Conservation (phyloP, 2,797 vertebrate species). For the Syncerus caffer region DNA sequence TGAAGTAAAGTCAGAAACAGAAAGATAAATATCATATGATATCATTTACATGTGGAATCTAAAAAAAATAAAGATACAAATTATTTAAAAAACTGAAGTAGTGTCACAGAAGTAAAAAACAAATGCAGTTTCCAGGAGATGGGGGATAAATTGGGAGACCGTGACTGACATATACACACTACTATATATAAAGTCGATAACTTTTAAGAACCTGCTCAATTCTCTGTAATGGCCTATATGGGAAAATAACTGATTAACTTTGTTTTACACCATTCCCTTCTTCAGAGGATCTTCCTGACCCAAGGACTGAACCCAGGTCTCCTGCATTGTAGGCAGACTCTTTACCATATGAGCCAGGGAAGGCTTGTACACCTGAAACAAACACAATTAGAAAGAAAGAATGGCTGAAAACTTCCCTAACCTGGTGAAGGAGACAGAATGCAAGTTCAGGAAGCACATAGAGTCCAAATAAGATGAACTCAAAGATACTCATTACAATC, state of each 20-base stretch:
- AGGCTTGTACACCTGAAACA: background rate
- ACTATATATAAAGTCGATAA: background rate
- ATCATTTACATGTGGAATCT: background rate
- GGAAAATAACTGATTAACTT: background rate
- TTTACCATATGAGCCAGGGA: background rate
- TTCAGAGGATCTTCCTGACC: background rate
- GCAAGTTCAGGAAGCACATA: background rate
- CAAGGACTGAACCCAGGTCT: background rate
- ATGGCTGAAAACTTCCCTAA: background rate
- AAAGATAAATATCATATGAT: background rate
- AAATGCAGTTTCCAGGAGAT: background rate
- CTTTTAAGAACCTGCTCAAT: background rate
- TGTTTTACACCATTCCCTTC: background rate
- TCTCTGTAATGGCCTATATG: background rate
- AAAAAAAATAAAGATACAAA: background rate
- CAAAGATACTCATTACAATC: background rate
- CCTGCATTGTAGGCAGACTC: background rate
- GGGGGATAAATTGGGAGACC: background rate
- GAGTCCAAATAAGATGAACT: background rate
- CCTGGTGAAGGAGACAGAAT: background rate
- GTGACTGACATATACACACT: background rate
- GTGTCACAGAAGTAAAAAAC: background rate
- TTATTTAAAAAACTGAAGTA: background rate
- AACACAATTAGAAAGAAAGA: background rate
- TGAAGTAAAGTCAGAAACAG: background rate